These are phyloP conservation scores for Synanthedon formicaeformis DNA, from an alignment of 2,888 invertebrate species.

Conservation along the genomic window DNA sequence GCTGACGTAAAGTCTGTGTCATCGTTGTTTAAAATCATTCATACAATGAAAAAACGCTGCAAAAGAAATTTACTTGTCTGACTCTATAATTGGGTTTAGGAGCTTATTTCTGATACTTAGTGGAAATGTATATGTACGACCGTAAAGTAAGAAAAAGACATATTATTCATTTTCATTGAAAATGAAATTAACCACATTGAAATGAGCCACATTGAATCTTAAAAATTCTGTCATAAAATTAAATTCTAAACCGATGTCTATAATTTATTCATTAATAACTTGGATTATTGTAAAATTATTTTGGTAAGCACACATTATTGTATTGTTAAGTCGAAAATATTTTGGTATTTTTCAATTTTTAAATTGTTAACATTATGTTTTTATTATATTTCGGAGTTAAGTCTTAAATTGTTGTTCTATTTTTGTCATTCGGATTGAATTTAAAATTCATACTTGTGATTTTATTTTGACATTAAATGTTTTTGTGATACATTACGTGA, in stretches of 20 bases:
- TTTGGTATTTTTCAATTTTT: conserved; percentile 22
- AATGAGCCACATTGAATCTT: too few relatives aligned
- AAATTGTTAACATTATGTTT: conserved; percentile 28
- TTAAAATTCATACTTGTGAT: conserved; percentile 72
- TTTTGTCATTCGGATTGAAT: conserved; percentile 63
- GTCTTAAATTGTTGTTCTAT: conserved; percentile 41
- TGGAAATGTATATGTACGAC: too few relatives aligned
- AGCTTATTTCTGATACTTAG: too few relatives aligned
- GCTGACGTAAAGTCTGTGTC: too few relatives aligned
- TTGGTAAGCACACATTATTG: conserved; percentile 15
- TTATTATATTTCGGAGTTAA: conserved; percentile 12
- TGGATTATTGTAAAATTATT: conserved; percentile 9
- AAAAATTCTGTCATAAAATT: background rate
- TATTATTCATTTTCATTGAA: too few relatives aligned
- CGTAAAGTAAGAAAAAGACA: too few relatives aligned
- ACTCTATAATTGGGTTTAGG: too few relatives aligned
- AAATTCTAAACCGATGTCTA: background rate
- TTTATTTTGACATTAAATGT: conserved; percentile 70
- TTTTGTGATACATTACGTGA: conserved; percentile 64
- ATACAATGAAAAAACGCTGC: too few relatives aligned
- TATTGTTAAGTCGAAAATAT: conserved; percentile 21
- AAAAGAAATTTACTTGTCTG: too few relatives aligned
- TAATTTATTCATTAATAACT: background rate
- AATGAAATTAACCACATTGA: too few relatives aligned
- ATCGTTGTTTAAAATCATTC: too few relatives aligned